These are phyloP conservation scores for Lepidochrysops patricia DNA, from an alignment of 2,888 invertebrate species.

Conservation along the genomic window DNA sequence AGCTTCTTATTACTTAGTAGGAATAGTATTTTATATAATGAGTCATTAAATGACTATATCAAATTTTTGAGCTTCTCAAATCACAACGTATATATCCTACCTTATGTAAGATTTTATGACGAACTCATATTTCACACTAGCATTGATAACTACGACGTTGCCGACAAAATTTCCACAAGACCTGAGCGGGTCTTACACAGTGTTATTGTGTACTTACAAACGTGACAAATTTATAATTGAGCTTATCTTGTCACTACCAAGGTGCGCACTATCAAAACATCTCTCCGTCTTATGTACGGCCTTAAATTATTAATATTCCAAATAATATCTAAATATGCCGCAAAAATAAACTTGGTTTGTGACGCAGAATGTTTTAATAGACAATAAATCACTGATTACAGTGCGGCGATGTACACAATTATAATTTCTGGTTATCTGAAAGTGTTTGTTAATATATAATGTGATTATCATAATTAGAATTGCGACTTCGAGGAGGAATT, in stretches of 20 bases:
- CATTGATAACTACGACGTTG: slow-evolving; percentile 1
- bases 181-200: slow-evolving; percentile 18
- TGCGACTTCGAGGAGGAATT: background rate
- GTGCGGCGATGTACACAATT: background rate
- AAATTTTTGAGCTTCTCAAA: background rate
- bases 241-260: slow-evolving; percentile 49
- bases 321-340: background rate
- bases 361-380: background rate
- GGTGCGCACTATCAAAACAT: slow-evolving; percentile 30
- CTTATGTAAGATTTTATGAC: background rate
- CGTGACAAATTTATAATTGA: slow-evolving; percentile 55
- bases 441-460: background rate
- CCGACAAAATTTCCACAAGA: slow-evolving; percentile 25
- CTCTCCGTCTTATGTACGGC: background rate
- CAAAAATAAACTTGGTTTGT: background rate
- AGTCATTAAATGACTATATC: too few species aligned
- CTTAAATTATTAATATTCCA: background rate
- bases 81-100: background rate
- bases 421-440: background rate
- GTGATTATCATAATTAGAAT: background rate
- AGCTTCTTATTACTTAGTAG: too few species aligned
- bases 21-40: too few species aligned
- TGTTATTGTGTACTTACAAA: slow-evolving; percentile 31
- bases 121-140: background rate
- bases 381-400: background rate